Base-by-base conservation (phyloP, 30 jellyfish, hydroid and myxozoan genomes). In the Aurelia aurita complex sp. Pacific region DNA sequence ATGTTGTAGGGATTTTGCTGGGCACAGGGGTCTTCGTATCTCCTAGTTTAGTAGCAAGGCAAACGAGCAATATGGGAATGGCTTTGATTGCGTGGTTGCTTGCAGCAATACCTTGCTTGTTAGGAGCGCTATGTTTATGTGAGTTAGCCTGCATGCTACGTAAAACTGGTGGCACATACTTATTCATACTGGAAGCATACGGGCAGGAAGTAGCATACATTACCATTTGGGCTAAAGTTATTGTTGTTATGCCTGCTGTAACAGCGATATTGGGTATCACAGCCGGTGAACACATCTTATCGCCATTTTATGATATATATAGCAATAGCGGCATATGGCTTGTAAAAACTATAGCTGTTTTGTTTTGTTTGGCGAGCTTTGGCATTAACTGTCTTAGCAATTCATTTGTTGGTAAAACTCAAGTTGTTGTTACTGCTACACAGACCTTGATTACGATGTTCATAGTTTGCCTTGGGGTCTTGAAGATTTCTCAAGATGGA, bases 1-100 rank as follows among this genome's bases (percentile, higher is more conserved):
- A n/a, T 16, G 60, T 69, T n/a, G 60, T 69, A n/a, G 80, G 57
- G 33, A n/a, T 69, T 9, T n/a, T 69, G 11, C 42, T 69, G 0
- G 80, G 80, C 51, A 19, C 60, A 33, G 80, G 80, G 1, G 55
- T 69, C 12, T 69, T 69, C 60, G 55, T 69, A 19, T 69, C 80
- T 19, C 80, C 80, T 19, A 42, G 80, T 17, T 11, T 69, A 29
- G 80, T 69, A 7, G 80, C 80, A 5, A 16, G 60, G 13, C 60
- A 69, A 18, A 69, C 83, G 53, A 46, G 69, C 67, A 42, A 46
- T 18, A 73, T 53, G 67, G 83, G 83, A 1, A 73, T 73, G 83
- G 69, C 67, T 15, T n/a, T 73, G 12, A 15, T 73, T 17, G 69
- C 42, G 68, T 73, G 83, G 83, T n/a, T 73, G 7, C n/a, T 53